phyloP scores from a whole-genome alignment of 2,888 invertebrate species.

The Heliconius charithonia region DNA sequence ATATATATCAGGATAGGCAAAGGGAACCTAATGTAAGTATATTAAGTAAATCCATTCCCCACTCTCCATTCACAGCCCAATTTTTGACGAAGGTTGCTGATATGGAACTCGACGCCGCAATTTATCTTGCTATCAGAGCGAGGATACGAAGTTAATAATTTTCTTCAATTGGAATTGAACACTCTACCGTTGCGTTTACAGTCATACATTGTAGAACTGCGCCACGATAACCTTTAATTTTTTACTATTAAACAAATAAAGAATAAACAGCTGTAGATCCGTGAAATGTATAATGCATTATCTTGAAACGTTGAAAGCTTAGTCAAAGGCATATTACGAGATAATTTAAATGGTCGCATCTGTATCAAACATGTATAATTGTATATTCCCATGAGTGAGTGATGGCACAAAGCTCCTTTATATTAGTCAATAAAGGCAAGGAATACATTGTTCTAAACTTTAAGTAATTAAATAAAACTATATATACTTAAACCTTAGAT shows the following conservation, averaged over 20 bases:
- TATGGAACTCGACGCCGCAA: too few relatives aligned
- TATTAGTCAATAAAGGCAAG: background rate
- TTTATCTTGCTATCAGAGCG: too few relatives aligned
- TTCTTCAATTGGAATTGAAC: too few relatives aligned
- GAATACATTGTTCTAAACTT: background rate
- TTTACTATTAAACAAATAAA: background rate
- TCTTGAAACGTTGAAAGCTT: slow-evolving; percentile 10
- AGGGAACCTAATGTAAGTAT: too few relatives aligned
- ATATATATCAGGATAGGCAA: too few relatives aligned
- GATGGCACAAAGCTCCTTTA: background rate
- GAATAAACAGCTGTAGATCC: background rate
- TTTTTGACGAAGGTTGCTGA: too few relatives aligned
- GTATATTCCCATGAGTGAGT: background rate
- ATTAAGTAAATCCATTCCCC: too few relatives aligned
- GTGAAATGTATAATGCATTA: background rate
- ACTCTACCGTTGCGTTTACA: too few relatives aligned
- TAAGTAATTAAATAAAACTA: background rate
- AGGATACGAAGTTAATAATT: too few relatives aligned
- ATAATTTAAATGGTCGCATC: slow-evolving; percentile 8
- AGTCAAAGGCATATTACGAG: background rate
- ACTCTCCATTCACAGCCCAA: too few relatives aligned
- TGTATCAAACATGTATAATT: background rate
- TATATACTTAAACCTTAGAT: too few relatives aligned
- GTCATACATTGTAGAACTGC: background rate
- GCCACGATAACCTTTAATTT: rapidly evolving